Base-by-base conservation (phyloP, 2,888 invertebrate genomes). In the Cephus spinipes region DNA sequence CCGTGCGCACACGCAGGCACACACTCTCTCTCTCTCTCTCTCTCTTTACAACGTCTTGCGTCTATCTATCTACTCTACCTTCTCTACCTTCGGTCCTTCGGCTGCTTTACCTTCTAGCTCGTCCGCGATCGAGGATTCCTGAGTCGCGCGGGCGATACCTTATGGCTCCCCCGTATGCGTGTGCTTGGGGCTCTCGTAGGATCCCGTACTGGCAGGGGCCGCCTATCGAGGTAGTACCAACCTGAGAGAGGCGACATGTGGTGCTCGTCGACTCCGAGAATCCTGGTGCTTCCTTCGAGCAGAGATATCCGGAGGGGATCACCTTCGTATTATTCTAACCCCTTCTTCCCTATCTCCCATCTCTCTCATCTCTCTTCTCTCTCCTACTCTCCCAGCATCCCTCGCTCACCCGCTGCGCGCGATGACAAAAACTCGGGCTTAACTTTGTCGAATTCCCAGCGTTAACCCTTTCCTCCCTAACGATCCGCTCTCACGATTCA, bases 71-170 rank as follows among this genome's bases (percentile, higher is more conserved):
- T 36, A 33, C 34, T 69, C 76, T n/a, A 40, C 36, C 36, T 36
- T 36, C 73, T 34, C 40, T 33, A 55, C 11, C 71, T 76, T 73
- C 69, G 33, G 79, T 80, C 73, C 71, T 55, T 55, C 55, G 55
- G 23, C 55, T 55, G 55, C 55, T 55, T 55, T 55, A 55, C 55
- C 55, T 23, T 55, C 55, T 55, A 55, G 55, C 55, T 55, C 15
- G 40, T 40, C 55, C 55, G 55, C 55, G 71, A 71, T 83, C 81
- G 79, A 80, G 84, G 76, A 85, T 85, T 85, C 84, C 78, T 75
- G 31, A 76, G 76, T 69, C 77, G 76, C 55, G 11, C 76, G 36
- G 23, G 73, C 76, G 79, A 81, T 77, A 55, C 55, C 55, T 55
- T 55, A 55, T 55, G 55, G 55, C 55, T 55, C 23, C 9, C 23